Base-by-base conservation (phyloP, 2,113 vertebrate species). In the Ctenomys sociabilis region DNA sequence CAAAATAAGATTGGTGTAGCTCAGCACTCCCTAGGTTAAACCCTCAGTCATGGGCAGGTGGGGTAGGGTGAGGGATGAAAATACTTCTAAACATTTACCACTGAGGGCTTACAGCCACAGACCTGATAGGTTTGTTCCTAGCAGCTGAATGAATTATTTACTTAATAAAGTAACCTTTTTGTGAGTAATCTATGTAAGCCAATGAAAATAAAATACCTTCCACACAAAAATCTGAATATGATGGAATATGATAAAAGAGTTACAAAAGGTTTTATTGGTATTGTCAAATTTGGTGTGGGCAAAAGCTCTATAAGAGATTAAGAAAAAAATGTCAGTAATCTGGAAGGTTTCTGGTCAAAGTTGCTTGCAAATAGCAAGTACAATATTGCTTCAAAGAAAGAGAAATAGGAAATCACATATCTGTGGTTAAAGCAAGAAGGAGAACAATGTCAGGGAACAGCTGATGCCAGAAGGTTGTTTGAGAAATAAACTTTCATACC, bases 281-380 rank as follows among this genome's bases (percentile, higher is more conserved):
- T 64, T 96, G 43, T 95, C 64, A 92, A 52, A 77, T 88, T 87
- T 82, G 30, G 5, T 91, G 43, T 94, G 61, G 19, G 35, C 59
- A n/a, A 64, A 89, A 86, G 21, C 73, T 35, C 64, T 49, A 0
- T 91, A 72, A 88, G 86, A 88, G 59, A 91, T 88, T 85, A 66
- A 57, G 73, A n/a, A 40, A 40, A 16, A 85, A 52, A 73, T 82
- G 45, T 72, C n/a, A 92, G 0, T 95, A 72, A 92, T 88, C 77
- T 75, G 21, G 72, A 96, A 49, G 12, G 16, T 88, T 8, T 96
- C 40, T 90, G 57, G 37, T 94, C 90, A 94, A 5, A 22, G 13
- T 92, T 96, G 64, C 68, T 96, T 95, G 30, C n/a, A 85, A 68
- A 90, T 84, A 40, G 26, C 61, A 86, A 75, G 24, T 87, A 92